Evolutionary conservation across 2,797 vertebrate species (phyloP), one percentile per base, ranked within the genome.

Genomic region (Sebastes diploproa): DNA sequence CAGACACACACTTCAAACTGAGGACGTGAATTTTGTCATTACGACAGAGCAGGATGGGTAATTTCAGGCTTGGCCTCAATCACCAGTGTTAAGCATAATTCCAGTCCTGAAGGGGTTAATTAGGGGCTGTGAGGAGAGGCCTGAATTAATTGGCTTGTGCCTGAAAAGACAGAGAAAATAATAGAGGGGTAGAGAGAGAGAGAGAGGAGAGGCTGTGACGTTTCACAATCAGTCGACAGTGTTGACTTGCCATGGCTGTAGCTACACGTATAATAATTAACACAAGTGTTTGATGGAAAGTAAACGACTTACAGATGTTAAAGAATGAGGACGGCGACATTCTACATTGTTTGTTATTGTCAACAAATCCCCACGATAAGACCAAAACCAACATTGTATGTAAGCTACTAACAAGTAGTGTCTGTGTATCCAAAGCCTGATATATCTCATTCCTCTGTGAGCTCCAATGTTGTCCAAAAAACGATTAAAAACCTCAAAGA

Each of bases 61-160:
- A 94, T 95, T 95, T 95, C 92, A 92, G 91, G 85, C 90, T 93
- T 93, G 92, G 91, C 93, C 92, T 95, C 92, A 94, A 93, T 95
- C 93, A 94, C 88, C 84, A 90, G 86, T 88, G 91, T 93, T 89
- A 93, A 87, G 91, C 91, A 91, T 94, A 92, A 93, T 92, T 91
- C 88, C 84, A 92, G 91, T 94, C 91, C 92, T 94, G 92, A 94
- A 94, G 91, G 95, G 94, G 93, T 95, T 96, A 95, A 94, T 96
- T 94, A 92, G 88, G 91, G 93, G 92, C 91, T 87, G 89, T 83
- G 69, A 93, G 81, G 85, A 92, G 75, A 95, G 89, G 84, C 90
- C 89, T 86, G 86, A 93, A 95, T 94, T 95, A 92, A 95, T 95
- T 95, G 89, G 90, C 89, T 93, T 83, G 79, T 86, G 87, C 80